These are phyloP conservation scores for Bryconaethiops microstoma DNA, from an alignment of 2,797 vertebrate genomes.

Conservation along the genomic window DNA sequence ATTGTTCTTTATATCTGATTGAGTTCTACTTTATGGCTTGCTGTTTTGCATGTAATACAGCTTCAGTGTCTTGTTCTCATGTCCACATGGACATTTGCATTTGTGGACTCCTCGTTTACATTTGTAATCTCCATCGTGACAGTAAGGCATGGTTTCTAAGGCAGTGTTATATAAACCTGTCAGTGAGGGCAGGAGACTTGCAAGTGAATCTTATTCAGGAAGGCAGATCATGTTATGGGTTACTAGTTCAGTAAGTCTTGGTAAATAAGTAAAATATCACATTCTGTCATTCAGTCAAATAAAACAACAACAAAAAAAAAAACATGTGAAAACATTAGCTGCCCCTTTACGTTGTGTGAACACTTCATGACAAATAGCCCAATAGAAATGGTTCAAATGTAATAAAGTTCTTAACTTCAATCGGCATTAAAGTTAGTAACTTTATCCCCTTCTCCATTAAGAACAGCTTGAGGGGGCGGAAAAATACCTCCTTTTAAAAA, in stretches of 20 bases:
- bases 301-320: background rate
- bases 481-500: no score
- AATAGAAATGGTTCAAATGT: background rate
- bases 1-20: background rate
- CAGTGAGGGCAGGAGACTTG: background rate
- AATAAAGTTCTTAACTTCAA: background rate
- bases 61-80: slow-evolving; percentile 14
- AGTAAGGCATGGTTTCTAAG: slow-evolving; percentile 9
- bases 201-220: background rate
- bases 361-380: background rate
- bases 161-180: slow-evolving; percentile 1
- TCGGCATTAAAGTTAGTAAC: background rate
- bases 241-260: background rate
- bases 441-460: no score
- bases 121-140: slow-evolving; percentile 14
- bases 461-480: no score
- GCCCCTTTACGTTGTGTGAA: background rate
- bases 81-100: slow-evolving; percentile 44
- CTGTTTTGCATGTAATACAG: slow-evolving; percentile 12
- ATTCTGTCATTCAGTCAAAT: background rate
- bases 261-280: background rate
- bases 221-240: background rate
- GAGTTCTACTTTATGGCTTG: slow-evolving; percentile 24
- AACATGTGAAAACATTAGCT: background rate
- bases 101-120: slow-evolving; percentile 25